Evolutionary conservation across 2,888 invertebrate genomes (phyloP).

Genomic region (Carterocephalus palaemon): DNA sequence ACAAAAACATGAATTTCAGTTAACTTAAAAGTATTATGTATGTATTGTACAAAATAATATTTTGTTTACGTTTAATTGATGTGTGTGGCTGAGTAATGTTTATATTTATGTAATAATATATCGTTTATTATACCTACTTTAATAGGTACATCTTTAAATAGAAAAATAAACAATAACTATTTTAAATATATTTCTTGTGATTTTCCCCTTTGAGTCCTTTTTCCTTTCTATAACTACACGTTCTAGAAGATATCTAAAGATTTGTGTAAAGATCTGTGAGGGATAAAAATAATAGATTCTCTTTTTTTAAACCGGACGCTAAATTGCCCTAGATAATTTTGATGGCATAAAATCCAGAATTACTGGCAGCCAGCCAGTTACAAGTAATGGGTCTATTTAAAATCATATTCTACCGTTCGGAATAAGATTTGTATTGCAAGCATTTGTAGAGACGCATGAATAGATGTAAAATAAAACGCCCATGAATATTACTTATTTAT

Average conservation of each 20-base stretch:
- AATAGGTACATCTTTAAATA: slow-evolving; percentile 23
- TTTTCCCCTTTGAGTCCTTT: neutral
- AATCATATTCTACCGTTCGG: slow-evolving; percentile 43
- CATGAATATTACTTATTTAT: slow-evolving; percentile 54
- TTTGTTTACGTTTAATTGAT: slow-evolving; percentile 68
- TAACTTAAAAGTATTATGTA: slow-evolving; percentile 64
- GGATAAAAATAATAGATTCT: slow-evolving; percentile 66
- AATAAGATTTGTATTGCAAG: slow-evolving; percentile 27
- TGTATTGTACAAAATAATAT: slow-evolving; percentile 73
- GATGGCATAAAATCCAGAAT: slow-evolving; percentile 65
- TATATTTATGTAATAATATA: slow-evolving; percentile 77
- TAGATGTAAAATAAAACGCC: slow-evolving; percentile 36
- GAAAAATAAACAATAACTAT: slow-evolving; percentile 22
- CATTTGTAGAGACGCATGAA: slow-evolving; percentile 15
- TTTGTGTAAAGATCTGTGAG: slow-evolving; percentile 52
- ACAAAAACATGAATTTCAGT: slow-evolving; percentile 32
- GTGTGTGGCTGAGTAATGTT: slow-evolving; percentile 75
- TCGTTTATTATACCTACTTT: slow-evolving; percentile 72
- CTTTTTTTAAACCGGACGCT: slow-evolving; percentile 67
- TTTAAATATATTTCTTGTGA: slow-evolving; percentile 15
- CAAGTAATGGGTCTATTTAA: slow-evolving; percentile 58
- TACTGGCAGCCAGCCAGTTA: slow-evolving; percentile 60
- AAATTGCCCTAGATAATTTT: slow-evolving; percentile 74
- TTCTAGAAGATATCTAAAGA: slow-evolving; percentile 17
- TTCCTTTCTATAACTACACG: neutral